phyloP scores from a whole-genome alignment of 2,888 invertebrate genomes.

The Melanostoma mellinum region DNA sequence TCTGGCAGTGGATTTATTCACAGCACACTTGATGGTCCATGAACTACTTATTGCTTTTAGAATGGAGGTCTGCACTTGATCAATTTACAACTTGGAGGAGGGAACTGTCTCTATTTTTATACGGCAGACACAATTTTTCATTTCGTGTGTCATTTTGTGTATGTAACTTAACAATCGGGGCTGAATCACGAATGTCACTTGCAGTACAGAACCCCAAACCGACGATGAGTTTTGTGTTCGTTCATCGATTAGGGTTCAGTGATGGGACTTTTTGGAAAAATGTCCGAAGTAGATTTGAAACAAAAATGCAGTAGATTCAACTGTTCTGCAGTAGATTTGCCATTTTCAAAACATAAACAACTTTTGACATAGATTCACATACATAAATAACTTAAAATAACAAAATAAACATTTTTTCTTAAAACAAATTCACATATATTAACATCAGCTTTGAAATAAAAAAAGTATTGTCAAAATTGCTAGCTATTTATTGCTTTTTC shows the following conservation, averaged over 20 bases:
- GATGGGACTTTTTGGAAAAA: too few relatives aligned
- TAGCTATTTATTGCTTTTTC: too few relatives aligned
- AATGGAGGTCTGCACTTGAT: conserved; percentile 60
- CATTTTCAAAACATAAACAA: too few relatives aligned
- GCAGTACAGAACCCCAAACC: conserved; percentile 9
- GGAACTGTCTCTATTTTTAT: conserved; percentile 1
- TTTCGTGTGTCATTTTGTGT: conserved; percentile 45
- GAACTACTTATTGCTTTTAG: conserved; percentile 20
- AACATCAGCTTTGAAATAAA: too few relatives aligned
- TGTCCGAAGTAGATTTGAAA: too few relatives aligned
- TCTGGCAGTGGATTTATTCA: conserved; percentile 46
- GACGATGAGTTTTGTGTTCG: background rate
- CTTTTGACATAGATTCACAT: too few relatives aligned
- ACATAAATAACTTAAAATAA: too few relatives aligned
- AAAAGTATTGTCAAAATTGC: too few relatives aligned
- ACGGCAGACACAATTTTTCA: conserved; percentile 11
- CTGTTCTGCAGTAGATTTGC: too few relatives aligned
- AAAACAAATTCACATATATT: too few relatives aligned
- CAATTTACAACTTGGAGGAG: conserved; percentile 34
- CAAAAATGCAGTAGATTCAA: too few relatives aligned
- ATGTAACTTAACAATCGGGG: background rate
- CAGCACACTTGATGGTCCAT: conserved; percentile 61
- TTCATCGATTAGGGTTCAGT: background rate
- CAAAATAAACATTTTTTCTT: too few relatives aligned
- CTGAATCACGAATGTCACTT: conserved; percentile 26